Base-by-base conservation (phyloP, 2,113 vertebrate species). In the Leptosomus discolor region DNA sequence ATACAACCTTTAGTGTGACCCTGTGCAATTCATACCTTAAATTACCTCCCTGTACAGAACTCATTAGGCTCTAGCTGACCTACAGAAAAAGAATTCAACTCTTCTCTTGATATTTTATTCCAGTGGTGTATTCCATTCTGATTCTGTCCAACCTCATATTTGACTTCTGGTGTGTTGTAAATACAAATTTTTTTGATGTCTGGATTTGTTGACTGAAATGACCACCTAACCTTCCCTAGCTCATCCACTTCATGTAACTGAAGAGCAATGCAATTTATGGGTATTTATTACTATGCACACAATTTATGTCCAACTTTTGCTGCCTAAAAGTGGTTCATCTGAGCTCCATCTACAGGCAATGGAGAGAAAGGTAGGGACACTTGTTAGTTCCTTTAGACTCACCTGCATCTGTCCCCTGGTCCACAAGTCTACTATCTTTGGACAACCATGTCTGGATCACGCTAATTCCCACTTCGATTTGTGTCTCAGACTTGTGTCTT, bases 181-280 rank as follows among this genome's bases (percentile, higher is more conserved):
- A 45, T 34, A 37, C 4, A 30, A 26, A 16, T 16, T 0, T 11
- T 37, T 24, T 16, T 54, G 51, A 45, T 23, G 8, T 3, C 4
- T 90, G 13, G 6, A 23, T 51, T 79, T 79, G 4, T 34, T 89
- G 39, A 41, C 27, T 68, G 30, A 70, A 51, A 5, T 12, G 30
- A 4, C 5, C 9, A 30, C 60, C n/a, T 63, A 53, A 65, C 1
- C 5, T 43, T 75, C n/a, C 20, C 12, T 48, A 27, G 18, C 7
- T 63, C 41, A 29, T 32, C 7, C 3, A 29, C 8, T 32, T 61
- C 11, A 5, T 29, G 15, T 29, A 23, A 12, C 1, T 79, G 39
- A 23, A 64, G 18, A 85, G 37, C 3, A 61, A 51, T 0, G 1
- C 0, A 0, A 15, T 63, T 71, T 32, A 15, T 53, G 6, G 2